A percentile compares a stretch with the other conserved stretches of the same genome.
phyloP scores from a whole-genome alignment of 2,888 invertebrate genomes.

The Lasioglossum oenotherae region DNA sequence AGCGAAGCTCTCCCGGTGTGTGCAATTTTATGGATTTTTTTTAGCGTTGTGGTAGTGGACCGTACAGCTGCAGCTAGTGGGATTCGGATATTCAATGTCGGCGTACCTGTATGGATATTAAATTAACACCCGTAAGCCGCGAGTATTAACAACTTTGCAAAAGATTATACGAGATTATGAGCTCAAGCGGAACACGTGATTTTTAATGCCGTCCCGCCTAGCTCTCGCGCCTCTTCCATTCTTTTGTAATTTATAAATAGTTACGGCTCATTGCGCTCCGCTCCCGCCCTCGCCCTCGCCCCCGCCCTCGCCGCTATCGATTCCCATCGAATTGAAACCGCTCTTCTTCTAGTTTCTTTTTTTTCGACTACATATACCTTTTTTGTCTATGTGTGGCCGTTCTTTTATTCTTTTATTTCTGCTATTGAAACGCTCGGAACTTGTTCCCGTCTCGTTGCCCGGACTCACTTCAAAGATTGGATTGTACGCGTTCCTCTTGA shows the following conservation, averaged over 20 bases:
- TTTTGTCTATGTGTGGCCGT: not conserved
- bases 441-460: slow-evolving; percentile 29
- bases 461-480: slow-evolving; percentile 33
- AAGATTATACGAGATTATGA: slow-evolving; percentile 85
- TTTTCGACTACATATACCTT: not conserved
- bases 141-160: slow-evolving; percentile 85
- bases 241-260: slow-evolving; percentile 77
- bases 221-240: slow-evolving; percentile 64
- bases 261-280: slow-evolving; percentile 65
- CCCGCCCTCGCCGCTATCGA: slow-evolving; percentile 40
- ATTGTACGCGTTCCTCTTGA: slow-evolving; percentile 17
- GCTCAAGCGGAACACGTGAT: slow-evolving; percentile 84
- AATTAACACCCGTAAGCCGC: slow-evolving; percentile 85
- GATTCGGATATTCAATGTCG: slow-evolving; percentile 85
- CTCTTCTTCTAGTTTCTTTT: slow-evolving; percentile 8
- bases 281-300: not conserved
- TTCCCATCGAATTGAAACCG: slow-evolving; percentile 62
- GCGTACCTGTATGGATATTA: slow-evolving; percentile 85
- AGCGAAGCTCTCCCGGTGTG: slow-evolving; percentile 53
- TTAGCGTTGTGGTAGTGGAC: slow-evolving; percentile 78
- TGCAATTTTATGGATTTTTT: slow-evolving; percentile 83
- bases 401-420: not conserved
- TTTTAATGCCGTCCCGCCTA: slow-evolving; percentile 82
- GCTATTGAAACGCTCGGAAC: slow-evolving; percentile 5
- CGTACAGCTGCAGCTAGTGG: slow-evolving; percentile 79